Base-by-base conservation (phyloP, 2,888 invertebrate species). In the Melanchra persicariae region DNA sequence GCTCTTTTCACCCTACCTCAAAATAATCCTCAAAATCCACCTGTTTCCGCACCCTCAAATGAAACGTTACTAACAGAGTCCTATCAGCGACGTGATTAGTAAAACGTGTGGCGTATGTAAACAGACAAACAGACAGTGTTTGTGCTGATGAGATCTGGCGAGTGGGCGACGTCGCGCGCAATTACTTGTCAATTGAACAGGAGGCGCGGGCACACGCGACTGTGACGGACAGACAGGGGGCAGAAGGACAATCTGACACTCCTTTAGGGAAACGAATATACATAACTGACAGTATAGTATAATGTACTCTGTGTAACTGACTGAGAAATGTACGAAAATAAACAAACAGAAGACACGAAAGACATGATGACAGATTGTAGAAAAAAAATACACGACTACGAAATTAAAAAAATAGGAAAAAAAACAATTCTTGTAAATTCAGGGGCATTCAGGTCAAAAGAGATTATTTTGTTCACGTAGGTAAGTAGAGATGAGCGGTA, bases 121-220 rank as follows among this genome's bases (percentile, higher is more conserved):
- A 84, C 81, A 83, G 64, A 74, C 74, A 77, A 79, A 83, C 79
- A 85, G 70, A 74, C 74, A 84, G 74, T 82, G 75, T 84, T 77
- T 74, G 82, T 74, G 65, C 54, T 85, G 81, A 84, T 84, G 81
- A 85, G 84, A 84, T 82, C 84, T 76, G 77, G 77, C 85, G 81
- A 90, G 90, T 87, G 88, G 86, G 82, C 82, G 82, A 84, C 85
- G 88, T 82, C 85, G 81, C 85, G 87, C 84, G 87, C 89, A 89
- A 89, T 90, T 89, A 89, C 84, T 83, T 81, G 85, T 85, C 85
- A 84, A 83, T 85, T 85, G 85, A 75, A 73, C 79, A 64, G 76
- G 70, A 71, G 79, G 79, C 59, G 67, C 66, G 54, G 43, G 67
- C 67, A 75, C 77, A 77, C 78, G 82, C 81, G 64, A 85, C 72